Base-by-base conservation (phyloP, 2,888 invertebrate species). In the Abscondita cerata region DNA sequence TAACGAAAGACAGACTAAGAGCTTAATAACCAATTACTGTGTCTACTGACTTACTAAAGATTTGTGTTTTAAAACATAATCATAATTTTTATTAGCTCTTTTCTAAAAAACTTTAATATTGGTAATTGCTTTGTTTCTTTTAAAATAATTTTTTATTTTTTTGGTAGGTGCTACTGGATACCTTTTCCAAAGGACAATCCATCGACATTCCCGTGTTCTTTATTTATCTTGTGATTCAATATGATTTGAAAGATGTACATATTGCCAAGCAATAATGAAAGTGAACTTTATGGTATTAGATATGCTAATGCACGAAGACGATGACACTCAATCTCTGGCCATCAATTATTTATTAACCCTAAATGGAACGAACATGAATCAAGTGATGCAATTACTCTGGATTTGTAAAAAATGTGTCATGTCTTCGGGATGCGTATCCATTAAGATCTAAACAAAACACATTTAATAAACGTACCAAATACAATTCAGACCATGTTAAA, bases 301-400 rank as follows among this genome's bases (percentile, higher is more conserved):
- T 69, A 82, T 87, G 59, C 71, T 83, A 55, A 72, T 87, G 68
- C 68, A 83, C 13, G 86, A 87, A 69, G 87, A 87, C 69, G 87
- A 88, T 73, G 81, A 84, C 65, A 83, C 83, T 31, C 81, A 44
- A 76, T 86, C 1, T 75, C 80, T 59, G 86, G 86, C 0, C 72
- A 84, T 77, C 78, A 84, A 19, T 79, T 83, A 3, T 73, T 88
- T 18, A 75, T 86, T 40, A 46, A 59, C n/a, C 9, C 12, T 46
- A 1, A 52, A 20, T 13, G 36, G 16, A 18, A 20, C 20, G 2
- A 19, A 44, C 11, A 16, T 52, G 2, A 13, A 15, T 36, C 51
- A 52, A 15, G 75, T 85, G 6, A 12, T 52, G 5, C 56, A 19
- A 80, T 83, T 40, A 86, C 86, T 0, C 86, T 87, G 75, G 83